Evolutionary conservation across 2,888 invertebrate genomes (phyloP).

Genomic region (Dione vanillae): DNA sequence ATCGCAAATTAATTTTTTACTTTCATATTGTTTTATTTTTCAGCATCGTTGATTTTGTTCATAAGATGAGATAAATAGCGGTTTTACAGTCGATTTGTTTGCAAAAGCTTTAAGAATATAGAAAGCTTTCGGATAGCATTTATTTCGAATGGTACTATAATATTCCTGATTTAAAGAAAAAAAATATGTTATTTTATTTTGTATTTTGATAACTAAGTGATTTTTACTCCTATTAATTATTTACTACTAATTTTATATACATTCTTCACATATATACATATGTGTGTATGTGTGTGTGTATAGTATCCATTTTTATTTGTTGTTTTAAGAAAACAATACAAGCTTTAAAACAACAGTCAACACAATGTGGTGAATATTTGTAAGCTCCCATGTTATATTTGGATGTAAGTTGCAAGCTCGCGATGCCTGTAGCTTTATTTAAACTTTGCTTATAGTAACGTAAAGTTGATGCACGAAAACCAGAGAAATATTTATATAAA

Average conservation of each 20-base stretch:
- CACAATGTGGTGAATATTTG: neutral
- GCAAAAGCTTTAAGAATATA: neutral
- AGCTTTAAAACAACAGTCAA: too few species aligned
- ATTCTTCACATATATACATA: too few species aligned
- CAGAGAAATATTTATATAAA: neutral
- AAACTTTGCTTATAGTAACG: neutral
- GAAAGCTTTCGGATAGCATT: neutral
- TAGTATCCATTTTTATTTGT: too few species aligned
- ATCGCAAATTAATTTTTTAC: slow-evolving; percentile 35
- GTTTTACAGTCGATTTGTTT: neutral
- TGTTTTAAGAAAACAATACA: too few species aligned
- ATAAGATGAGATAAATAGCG: neutral
- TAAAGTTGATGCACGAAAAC: too few species aligned
- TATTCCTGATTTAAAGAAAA: too few species aligned
- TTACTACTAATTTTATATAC: too few species aligned
- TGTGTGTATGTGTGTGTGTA: too few species aligned
- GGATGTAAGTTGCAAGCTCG: neutral
- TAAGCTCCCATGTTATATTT: neutral
- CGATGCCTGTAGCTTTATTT: neutral
- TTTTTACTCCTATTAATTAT: too few species aligned
- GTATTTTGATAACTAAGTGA: too few species aligned
- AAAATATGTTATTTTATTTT: too few species aligned
- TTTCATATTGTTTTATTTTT: slow-evolving; percentile 20
- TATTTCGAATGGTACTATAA: neutral
- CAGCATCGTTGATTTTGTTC: neutral